phyloP scores from a whole-genome alignment of 2,113 vertebrate species.

The Ahaetulla prasina region DNA sequence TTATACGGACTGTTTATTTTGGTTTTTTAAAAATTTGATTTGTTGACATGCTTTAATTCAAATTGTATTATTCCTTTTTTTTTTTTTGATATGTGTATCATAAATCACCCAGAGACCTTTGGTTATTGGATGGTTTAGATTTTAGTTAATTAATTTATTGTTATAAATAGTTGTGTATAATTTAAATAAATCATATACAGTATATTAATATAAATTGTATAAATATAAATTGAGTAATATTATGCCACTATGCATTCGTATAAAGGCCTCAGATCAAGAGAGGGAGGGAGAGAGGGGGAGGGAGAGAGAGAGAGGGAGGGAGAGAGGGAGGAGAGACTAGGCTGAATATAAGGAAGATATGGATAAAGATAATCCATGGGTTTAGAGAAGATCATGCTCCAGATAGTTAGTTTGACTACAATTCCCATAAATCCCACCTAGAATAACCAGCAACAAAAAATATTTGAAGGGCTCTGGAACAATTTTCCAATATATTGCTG shows the following conservation, averaged over 20 bases:
- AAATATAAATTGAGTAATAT: not conserved
- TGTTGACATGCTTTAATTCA: not conserved
- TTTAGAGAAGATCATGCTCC: not conserved
- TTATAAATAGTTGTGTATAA: not conserved
- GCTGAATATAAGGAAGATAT: not conserved
- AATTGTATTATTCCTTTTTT: not conserved
- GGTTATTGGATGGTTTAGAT: not conserved
- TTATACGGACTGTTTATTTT: not conserved
- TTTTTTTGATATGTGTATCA: not conserved
- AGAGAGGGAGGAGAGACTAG: not conserved
- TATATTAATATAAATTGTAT: not conserved
- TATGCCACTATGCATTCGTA: not conserved
- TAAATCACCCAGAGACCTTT: not conserved
- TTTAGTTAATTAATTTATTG: not conserved
- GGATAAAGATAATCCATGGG: not conserved
- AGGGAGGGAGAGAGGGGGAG: too few relatives aligned
- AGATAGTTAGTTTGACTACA: not conserved
- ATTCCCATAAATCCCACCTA: not conserved
- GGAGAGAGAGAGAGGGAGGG: too few relatives aligned
- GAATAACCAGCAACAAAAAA: not conserved
- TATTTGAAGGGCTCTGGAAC: not conserved
- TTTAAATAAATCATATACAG: not conserved
- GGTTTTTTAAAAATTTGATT: not conserved
- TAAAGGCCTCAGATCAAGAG: too few relatives aligned
- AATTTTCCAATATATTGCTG: not conserved